Evolutionary conservation across 2,797 vertebrate genomes (phyloP), one percentile per base, ranked within the genome.

Genomic region (Gallinago nigripennis): DNA sequence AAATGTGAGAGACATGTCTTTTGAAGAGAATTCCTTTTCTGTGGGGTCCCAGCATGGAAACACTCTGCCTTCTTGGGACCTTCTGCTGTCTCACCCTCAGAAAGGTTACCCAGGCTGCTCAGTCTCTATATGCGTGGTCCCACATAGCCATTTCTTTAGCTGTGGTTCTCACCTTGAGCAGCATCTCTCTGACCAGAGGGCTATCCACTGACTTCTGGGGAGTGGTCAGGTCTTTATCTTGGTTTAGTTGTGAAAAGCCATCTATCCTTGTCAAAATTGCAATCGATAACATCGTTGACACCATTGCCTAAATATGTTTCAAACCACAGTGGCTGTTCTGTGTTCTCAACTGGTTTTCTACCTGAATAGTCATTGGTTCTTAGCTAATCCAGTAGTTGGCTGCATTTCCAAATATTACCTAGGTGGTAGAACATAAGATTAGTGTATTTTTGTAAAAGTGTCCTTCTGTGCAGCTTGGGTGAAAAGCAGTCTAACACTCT

Each of bases 201-300:
- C 2, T 17, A 24, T 2, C 33, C 54, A 31, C 0, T 1, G 21
- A 50, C 17, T 76, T 63, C 7, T 5, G 13, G 31, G 63, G 64
- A 31, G 14, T 2, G 28, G 12, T 66, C 66, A 70, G 24, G 15
- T 63, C 50, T 57, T 57, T 53, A 5, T 43, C 25, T 50, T 75
- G 10, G 16, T 31, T 68, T 64, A 64, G 37, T 13, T 46, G 19
- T 39, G 60, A 82, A 68, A 15, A 16, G 58, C 31, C 16, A 28
- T 8, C 70, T 25, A 13, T 7, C 16, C n/a, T n/a, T 35, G 31
- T 46, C 51, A 39, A 78, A 83, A 57, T 16, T 57, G 19, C 45
- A 60, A 5, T 1, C 66, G 68, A 77, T 87, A 82, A 50, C 9
- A 3, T 18, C 30, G 5, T 41, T 37, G 70, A 39, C 57, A 37